These are phyloP conservation scores for Thecocarcelia acutangulata DNA, from an alignment of 2,888 invertebrate genomes.

Conservation along the genomic window DNA sequence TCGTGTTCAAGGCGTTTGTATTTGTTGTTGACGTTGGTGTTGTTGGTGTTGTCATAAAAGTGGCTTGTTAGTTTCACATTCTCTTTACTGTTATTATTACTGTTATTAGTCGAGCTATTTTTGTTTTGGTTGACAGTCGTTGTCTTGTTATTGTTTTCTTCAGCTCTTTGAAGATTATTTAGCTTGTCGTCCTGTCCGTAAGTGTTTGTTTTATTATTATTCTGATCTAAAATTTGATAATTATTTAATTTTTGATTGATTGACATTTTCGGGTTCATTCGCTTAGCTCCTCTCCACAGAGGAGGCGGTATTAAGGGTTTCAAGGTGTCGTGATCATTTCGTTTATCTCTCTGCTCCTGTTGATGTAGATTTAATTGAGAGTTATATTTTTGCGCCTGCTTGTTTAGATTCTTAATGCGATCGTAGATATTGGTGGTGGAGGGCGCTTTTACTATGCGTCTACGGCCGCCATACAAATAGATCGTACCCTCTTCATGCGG, in stretches of 20 bases:
- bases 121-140: slow-evolving; percentile 16
- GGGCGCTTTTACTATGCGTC: slow-evolving; percentile 74
- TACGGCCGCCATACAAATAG: slow-evolving; percentile 78
- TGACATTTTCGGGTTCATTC: slow-evolving; percentile 55
- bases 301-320: slow-evolving; percentile 61
- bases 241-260: slow-evolving; percentile 35
- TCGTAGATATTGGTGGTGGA: slow-evolving; percentile 78
- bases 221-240: slow-evolving; percentile 42
- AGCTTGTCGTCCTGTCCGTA: slow-evolving; percentile 44
- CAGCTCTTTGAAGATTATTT: slow-evolving; percentile 62
- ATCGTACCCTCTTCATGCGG: slow-evolving; percentile 78
- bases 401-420: slow-evolving; percentile 69
- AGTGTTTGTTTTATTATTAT: slow-evolving; percentile 62
- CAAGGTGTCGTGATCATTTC: slow-evolving; percentile 65
- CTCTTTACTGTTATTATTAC: slow-evolving; percentile 5
- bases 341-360: slow-evolving; percentile 32
- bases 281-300: slow-evolving; percentile 56
- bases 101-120: slow-evolving; percentile 3
- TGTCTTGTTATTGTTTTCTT: slow-evolving; percentile 68
- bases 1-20: slow-evolving; percentile 27
- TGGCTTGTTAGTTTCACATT: slow-evolving; percentile 40
- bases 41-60: not conserved
- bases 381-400: slow-evolving; percentile 53
- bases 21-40: slow-evolving; percentile 36
- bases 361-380: slow-evolving; percentile 53